These are phyloP conservation scores for Athetis lepigone DNA, from an alignment of 2,888 invertebrate species.

Conservation along the genomic window DNA sequence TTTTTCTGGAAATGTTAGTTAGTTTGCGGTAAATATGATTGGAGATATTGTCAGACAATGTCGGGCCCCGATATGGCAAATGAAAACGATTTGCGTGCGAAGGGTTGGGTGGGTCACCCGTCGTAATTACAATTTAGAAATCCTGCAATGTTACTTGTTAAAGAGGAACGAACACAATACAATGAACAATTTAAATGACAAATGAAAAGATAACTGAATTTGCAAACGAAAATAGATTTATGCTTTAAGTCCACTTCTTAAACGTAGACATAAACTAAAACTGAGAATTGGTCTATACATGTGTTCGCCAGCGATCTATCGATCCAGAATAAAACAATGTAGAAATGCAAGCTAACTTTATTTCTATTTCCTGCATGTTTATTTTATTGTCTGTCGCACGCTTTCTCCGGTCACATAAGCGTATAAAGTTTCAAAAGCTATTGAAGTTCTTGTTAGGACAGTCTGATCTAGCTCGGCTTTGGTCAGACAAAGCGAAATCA, in stretches of 20 bases:
- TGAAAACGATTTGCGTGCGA: constrained; percentile 50
- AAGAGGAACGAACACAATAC: constrained; percentile 21
- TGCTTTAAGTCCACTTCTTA: not conserved
- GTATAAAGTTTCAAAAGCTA: constrained; percentile 6
- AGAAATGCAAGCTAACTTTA: not conserved
- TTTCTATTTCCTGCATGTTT: not conserved
- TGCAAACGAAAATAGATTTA: constrained; percentile 1
- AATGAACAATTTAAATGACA: constrained; percentile 13
- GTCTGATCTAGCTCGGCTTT: not conserved
- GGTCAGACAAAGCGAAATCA: constrained; percentile 8
- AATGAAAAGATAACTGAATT: not conserved
- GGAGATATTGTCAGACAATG: constrained; percentile 42
- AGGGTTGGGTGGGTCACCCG: not conserved
- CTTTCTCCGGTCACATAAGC: not conserved
- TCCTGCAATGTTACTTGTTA: not conserved
- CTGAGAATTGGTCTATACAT: constrained; percentile 4
- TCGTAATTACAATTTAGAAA: constrained; percentile 31
- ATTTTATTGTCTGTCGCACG: not conserved
- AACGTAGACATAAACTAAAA: constrained; percentile 13
- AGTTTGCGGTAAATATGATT: constrained; percentile 28
- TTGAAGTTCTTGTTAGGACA: not conserved
- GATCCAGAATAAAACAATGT: constrained; percentile 13
- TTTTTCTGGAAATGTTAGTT: constrained; percentile 26
- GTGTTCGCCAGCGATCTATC: not conserved
- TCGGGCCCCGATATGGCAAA: constrained; percentile 53